Base-by-base conservation (phyloP, 2,113 vertebrate species). In the Alethe castanea region DNA sequence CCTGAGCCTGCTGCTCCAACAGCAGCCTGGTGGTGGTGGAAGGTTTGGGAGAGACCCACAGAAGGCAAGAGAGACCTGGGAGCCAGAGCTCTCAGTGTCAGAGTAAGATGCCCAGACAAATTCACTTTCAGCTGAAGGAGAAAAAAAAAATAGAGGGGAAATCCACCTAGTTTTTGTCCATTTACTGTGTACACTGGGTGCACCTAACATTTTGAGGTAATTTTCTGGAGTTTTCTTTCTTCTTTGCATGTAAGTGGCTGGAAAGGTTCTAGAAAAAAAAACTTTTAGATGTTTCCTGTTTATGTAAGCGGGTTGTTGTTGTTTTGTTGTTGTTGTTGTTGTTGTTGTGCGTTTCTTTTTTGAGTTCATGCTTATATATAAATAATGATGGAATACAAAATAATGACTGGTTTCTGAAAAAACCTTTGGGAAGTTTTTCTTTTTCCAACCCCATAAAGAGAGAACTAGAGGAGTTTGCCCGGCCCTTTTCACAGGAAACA, bases 211-310 rank as follows among this genome's bases (percentile, higher is more conserved):
- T 64, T 70, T 52, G n/a, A 72, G 35, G 44, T 59, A 2, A 48
- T 81, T 88, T 94, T 88, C 48, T 81, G 69, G 47, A 26, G 9
- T 67, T 92, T 95, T 47, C 42, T 91, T 74, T 69, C 65, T 80
- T 78, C 15, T 38, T 74, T 78, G 3, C 6, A 40, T 65, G 38
- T 29, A 74, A 33, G 64, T 54, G 81, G 78, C 81, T 69, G 74
- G 33, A 54, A 81, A 93, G 80, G 82, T 92, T 94, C 82, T 95
- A 92, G 92, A 89, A 97, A 85, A 89, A 97, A 85, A 89, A 48
- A 9, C 47, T 74, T 94, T 86, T 83, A 83, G 91, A 94, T 83
- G 84, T 74, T 93, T 96, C 82, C 83, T 97, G 52, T 71, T 90
- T 92, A 53, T 23, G 0, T 72, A 86, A 96, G 26, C 4, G 0